Evolutionary conservation across 2,113 vertebrate species (phyloP), one percentile per base, ranked within the genome.

Genomic region (Myiozetetes cayanensis): DNA sequence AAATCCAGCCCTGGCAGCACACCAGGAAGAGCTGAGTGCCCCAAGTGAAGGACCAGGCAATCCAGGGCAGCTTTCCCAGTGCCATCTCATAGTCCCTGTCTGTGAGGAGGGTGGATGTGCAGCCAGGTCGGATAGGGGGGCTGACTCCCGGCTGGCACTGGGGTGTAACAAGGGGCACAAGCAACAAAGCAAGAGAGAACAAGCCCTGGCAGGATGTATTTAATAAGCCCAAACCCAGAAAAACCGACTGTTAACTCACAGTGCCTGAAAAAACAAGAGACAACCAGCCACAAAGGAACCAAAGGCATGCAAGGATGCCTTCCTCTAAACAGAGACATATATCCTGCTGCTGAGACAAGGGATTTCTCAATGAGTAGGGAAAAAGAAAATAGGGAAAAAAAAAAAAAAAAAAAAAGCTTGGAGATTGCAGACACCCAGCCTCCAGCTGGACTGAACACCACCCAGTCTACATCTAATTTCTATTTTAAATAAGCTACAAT

Each of bases 161-260:
- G 67, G 41, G 24, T 70, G 53, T 31, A 73, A 61, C 11, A 53
- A 65, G 41, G 44, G 80, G 46, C 58, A 92, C 27, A 44, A 73
- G 41, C 53, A 84, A 37, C 41, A 72, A 46, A 87, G 31, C 16
- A 65, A 47, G 49, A 41, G 62, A 65, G 53, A 79, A 67, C 61
- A 87, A 91, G 56, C 41, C 55, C 46, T 46, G n/a, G 33, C 7
- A 7, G 92, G 56, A 37, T 82, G 49, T 3, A 28, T 82, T 89
- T 87, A 94, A 72, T 65, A 65, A 89, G 4, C 27, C 5, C 21
- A 71, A 75, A 63, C 35, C 24, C 61, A 39, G 44, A 65, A 77
- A 76, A 85, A 24, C 4, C 0, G 0, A 59, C 33, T 59, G 35
- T 49, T 82, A 50, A 59, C 30, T 23, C 4, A 0, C 8, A 52